phyloP scores from a whole-genome alignment of 2,797 vertebrate species.

The Lagorchestes hirsutus region DNA sequence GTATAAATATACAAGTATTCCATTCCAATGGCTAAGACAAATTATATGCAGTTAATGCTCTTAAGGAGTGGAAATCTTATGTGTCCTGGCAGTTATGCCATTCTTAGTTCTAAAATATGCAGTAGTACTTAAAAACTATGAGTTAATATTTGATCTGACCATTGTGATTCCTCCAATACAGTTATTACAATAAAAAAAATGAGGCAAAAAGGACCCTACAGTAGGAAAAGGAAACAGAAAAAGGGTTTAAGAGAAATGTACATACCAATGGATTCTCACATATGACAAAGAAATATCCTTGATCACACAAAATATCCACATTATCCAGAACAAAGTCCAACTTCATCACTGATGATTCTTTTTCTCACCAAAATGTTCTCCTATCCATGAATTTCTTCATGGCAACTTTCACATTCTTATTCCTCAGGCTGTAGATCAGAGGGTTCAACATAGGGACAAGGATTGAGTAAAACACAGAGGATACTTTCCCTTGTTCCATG shows the following conservation, averaged over 20 bases:
- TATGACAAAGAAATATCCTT: not conserved
- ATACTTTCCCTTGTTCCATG: conserved; percentile 47
- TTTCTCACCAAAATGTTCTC: not conserved
- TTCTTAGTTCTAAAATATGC: not conserved
- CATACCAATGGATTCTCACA: not conserved
- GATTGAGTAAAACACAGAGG: conserved; percentile 48
- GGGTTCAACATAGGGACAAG: conserved; percentile 47
- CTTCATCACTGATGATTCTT: not conserved
- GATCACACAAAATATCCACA: not conserved
- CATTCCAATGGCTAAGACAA: not conserved
- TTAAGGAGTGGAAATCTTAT: not conserved
- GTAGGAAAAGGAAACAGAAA: not conserved
- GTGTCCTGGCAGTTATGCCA: not conserved
- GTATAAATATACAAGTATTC: not conserved
- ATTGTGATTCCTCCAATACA: not conserved
- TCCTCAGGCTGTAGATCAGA: conserved; percentile 35
- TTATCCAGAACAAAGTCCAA: not conserved
- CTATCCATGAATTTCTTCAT: conserved; percentile 10
- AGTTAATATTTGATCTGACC: not conserved
- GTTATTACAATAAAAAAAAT: not conserved
- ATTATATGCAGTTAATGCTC: not conserved
- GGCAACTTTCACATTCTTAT: conserved; percentile 31
- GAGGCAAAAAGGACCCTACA: not conserved
- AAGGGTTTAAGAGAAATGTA: not conserved
- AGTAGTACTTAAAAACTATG: not conserved